Conservation (phyloP, 2,888 invertebrate species). For the Rhimphoctona megacephalus region DNA sequence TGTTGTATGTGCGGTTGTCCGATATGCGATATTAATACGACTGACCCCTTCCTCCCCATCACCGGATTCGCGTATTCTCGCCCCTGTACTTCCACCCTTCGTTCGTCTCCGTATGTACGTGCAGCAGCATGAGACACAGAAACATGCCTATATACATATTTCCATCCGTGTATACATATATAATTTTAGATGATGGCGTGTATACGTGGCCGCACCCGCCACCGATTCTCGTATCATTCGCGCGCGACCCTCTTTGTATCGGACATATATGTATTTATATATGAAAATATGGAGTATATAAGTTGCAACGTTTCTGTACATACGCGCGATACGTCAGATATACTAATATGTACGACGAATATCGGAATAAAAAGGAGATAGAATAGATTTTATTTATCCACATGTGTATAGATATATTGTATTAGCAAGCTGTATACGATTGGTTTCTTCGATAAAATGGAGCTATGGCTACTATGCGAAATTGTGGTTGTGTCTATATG, state of each 20-base stretch:
- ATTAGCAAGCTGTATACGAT: constrained; percentile 51
- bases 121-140: not conserved
- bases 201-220: constrained; percentile 64
- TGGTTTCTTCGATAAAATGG: constrained; percentile 66
- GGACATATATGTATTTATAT: not conserved
- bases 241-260: constrained; percentile 50
- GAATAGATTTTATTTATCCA: constrained; percentile 27
- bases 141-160: not conserved
- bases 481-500: not conserved
- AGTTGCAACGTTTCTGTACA: constrained; percentile 32
- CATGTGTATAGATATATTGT: constrained; percentile 20
- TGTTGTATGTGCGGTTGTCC: constrained; percentile 76
- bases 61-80: constrained; percentile 58
- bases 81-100: constrained; percentile 60
- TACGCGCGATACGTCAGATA: constrained; percentile 52
- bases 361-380: constrained; percentile 52
- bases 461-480: constrained; percentile 67
- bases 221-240: constrained; percentile 55
- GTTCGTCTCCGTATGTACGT: not conserved
- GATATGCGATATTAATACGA: constrained; percentile 84
- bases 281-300: not conserved
- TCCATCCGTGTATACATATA: too few species aligned
- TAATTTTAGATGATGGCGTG: constrained; percentile 48
- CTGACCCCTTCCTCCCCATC: constrained; percentile 78
- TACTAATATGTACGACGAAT: constrained; percentile 62